Evolutionary conservation across 2,888 invertebrate species (phyloP).

Genomic region (Dolichopus griseipennis): DNA sequence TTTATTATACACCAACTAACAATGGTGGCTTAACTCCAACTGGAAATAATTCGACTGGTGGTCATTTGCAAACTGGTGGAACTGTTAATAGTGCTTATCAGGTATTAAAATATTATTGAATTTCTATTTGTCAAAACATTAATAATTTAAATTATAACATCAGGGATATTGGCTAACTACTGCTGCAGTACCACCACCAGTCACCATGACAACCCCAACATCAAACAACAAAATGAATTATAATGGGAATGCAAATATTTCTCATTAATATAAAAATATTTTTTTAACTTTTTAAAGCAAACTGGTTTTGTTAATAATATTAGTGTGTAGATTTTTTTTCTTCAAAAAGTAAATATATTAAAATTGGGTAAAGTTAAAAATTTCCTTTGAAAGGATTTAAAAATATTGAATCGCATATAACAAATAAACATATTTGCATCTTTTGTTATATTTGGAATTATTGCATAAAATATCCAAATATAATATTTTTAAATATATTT

Average conservation of each 20-base stretch:
- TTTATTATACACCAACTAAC: constrained; percentile 16
- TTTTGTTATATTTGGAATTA: too few species aligned
- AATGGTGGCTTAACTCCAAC: constrained; percentile 16
- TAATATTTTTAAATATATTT: too few species aligned
- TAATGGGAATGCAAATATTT: constrained; percentile 3
- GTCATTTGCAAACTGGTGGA: constrained; percentile 15
- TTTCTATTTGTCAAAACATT: too few species aligned
- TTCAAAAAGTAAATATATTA: too few species aligned
- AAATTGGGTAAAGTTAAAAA: too few species aligned
- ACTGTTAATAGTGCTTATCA: background rate
- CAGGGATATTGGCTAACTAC: constrained; percentile 25
- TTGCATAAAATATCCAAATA: too few species aligned
- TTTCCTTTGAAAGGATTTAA: too few species aligned
- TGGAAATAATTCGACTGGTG: constrained; percentile 9
- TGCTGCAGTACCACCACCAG: constrained; percentile 19
- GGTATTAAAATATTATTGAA: background rate
- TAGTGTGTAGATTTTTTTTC: too few species aligned
- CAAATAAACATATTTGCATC: too few species aligned
- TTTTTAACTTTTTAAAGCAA: background rate
- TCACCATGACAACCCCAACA: constrained; percentile 14
- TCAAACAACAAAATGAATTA: background rate
- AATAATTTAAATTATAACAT: background rate
- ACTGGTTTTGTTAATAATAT: background rate
- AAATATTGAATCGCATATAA: too few species aligned
- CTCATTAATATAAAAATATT: constrained; percentile 10